A percentile compares a stretch with the other conserved stretches of the same genome.
phyloP scores from a whole-genome alignment of 2,797 vertebrate species.

The Sarcophilus harrisii region DNA sequence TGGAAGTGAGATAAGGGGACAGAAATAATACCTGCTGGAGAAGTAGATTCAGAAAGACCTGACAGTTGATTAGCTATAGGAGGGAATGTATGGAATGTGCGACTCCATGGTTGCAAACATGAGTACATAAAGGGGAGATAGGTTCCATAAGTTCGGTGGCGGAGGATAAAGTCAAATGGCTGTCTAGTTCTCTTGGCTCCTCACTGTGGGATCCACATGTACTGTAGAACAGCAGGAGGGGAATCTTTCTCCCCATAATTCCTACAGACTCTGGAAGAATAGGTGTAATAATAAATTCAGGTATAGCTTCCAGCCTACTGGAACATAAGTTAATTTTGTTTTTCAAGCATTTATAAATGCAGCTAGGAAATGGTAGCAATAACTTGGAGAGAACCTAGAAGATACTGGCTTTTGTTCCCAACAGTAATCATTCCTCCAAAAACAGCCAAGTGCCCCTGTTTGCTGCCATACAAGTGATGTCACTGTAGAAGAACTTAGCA shows the following conservation, averaged over 20 bases:
- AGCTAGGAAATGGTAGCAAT: background rate
- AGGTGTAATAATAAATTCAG: background rate
- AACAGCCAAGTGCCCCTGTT: background rate
- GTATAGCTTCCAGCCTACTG: background rate
- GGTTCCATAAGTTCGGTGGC: background rate
- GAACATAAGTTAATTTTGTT: background rate
- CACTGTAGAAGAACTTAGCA: background rate
- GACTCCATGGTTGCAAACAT: background rate
- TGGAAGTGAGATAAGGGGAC: background rate
- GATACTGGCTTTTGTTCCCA: background rate
- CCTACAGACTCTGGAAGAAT: background rate
- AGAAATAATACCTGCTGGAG: background rate
- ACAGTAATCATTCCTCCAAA: background rate
- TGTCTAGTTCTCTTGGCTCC: background rate
- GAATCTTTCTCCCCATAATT: background rate
- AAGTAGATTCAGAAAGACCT: background rate
- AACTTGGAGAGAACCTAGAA: background rate
- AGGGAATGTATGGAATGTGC: background rate
- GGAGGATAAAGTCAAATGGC: background rate
- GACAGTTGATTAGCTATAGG: background rate
- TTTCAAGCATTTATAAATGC: background rate
- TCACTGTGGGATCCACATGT: background rate
- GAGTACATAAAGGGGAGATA: background rate
- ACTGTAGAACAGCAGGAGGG: background rate
- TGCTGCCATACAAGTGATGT: background rate